Conservation (phyloP, 2,113 vertebrate species). For the Clarias magur region DNA sequence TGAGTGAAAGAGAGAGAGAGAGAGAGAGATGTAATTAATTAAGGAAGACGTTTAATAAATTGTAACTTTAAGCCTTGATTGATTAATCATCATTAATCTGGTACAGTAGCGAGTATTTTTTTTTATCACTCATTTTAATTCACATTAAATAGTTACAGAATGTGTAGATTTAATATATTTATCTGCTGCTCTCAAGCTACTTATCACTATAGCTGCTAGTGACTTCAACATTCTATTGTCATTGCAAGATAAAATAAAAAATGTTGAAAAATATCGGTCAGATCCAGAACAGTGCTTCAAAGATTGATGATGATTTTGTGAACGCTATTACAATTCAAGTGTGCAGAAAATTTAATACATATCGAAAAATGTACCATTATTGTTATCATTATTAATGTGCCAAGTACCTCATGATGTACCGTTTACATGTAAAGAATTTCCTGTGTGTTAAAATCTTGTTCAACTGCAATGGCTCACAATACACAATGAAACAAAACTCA, state of each 20-base stretch:
- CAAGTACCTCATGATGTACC: constrained; percentile 1
- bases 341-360: not conserved
- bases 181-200: too few species aligned
- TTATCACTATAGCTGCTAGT: not conserved
- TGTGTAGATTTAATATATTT: not conserved
- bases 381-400: not conserved
- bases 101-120: not conserved
- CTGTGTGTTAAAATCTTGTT: not conserved
- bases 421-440: not conserved
- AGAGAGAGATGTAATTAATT: too few species aligned
- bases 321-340: not conserved
- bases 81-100: not conserved
- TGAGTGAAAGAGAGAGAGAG: too few species aligned
- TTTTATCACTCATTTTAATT: not conserved
- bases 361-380: not conserved
- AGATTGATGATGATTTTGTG: not conserved
- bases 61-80: too few species aligned
- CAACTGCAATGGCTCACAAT: not conserved
- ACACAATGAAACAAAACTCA: not conserved
- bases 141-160: not conserved
- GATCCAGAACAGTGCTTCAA: not conserved
- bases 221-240: not conserved
- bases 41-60: too few species aligned
- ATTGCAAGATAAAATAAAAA: not conserved
- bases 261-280: not conserved